Evolutionary conservation across 2,888 invertebrate genomes (phyloP).

Genomic region (Drosophila percnosoma): DNA sequence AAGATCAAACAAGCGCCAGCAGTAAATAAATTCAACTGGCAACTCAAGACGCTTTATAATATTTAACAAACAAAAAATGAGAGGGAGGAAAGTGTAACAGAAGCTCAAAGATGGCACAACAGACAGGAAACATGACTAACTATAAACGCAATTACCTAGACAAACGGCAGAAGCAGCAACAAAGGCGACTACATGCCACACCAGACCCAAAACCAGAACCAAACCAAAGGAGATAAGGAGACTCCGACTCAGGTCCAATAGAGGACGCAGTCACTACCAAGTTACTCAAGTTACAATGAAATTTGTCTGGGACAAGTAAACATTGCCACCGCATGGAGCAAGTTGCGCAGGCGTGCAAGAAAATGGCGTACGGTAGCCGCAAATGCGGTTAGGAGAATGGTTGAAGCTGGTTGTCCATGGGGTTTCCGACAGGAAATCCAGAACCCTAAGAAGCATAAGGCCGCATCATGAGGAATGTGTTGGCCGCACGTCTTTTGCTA

Average conservation of each 20-base stretch:
- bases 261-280: conserved; percentile 65
- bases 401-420: conserved; percentile 36
- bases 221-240: conserved; percentile 11
- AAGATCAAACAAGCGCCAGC: conserved; percentile 55
- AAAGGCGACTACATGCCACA: conserved; percentile 73
- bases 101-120: conserved; percentile 31
- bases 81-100: conserved; percentile 46
- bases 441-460: conserved; percentile 13
- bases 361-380: conserved; percentile 75
- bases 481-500: conserved; percentile 82
- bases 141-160: conserved; percentile 77
- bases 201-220: conserved; percentile 22
- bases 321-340: conserved; percentile 70
- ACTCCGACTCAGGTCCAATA: conserved; percentile 8
- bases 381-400: conserved; percentile 26
- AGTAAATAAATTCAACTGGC: conserved; percentile 34
- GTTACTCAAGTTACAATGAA: conserved; percentile 83
- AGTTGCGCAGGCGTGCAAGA: conserved; percentile 75
- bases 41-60: conserved; percentile 12
- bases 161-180: conserved; percentile 66
- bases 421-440: conserved; percentile 67
- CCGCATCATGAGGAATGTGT: conserved; percentile 70
- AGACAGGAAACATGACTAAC: conserved; percentile 65
- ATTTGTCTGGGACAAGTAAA: conserved; percentile 78
- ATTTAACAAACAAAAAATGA: conserved; percentile 14